These are phyloP conservation scores for Lepidonotus clava DNA, from an alignment of 2,888 invertebrate species.

Conservation along the genomic window DNA sequence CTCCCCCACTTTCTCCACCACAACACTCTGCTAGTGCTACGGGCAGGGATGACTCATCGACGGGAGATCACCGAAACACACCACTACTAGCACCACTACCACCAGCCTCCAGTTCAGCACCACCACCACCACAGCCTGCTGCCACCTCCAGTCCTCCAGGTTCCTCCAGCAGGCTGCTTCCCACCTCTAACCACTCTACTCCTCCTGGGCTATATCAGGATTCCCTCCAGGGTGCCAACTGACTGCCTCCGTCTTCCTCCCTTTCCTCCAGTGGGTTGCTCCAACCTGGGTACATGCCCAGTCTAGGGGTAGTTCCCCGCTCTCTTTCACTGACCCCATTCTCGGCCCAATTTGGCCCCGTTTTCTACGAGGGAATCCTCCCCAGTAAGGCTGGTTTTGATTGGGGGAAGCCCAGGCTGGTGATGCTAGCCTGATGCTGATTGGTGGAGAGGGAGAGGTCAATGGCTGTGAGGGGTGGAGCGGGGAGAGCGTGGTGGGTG, in stretches of 20 bases:
- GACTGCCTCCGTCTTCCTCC: background rate
- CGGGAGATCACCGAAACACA: no score
- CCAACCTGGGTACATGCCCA: background rate
- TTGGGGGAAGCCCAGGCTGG: no score
- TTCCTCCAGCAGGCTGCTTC: background rate
- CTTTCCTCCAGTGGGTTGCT: background rate
- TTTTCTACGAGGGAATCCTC: background rate
- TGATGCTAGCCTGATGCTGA: background rate
- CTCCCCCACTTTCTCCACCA: no score
- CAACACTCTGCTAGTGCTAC: no score
- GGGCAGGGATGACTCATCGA: no score
- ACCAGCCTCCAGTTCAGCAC: no score
- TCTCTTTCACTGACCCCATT: background rate
- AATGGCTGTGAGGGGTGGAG: background rate
- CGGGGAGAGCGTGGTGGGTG: background rate
- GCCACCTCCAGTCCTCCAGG: background rate
- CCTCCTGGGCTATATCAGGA: conserved; percentile 2
- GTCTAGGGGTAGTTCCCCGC: background rate
- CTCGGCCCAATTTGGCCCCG: background rate
- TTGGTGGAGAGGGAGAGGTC: background rate
- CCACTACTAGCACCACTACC: no score
- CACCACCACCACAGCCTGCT: no score
- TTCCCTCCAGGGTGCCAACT: conserved; percentile 15
- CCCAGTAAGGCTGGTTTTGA: background rate
- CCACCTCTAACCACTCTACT: background rate